phyloP scores from a whole-genome alignment of 2,888 invertebrate genomes.

The Dendrolimus pini region DNA sequence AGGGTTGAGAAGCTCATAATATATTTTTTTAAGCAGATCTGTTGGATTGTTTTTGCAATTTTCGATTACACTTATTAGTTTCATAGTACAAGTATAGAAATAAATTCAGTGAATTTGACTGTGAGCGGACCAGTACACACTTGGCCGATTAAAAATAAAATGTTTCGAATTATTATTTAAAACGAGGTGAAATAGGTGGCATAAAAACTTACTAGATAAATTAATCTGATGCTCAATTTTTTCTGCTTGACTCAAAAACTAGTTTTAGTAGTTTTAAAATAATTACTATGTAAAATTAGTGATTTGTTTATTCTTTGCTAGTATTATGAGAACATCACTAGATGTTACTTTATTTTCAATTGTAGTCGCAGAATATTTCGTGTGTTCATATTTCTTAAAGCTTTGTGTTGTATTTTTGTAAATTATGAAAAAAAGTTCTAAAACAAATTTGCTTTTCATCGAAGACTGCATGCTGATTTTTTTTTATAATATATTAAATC shows the following conservation, averaged over 20 bases:
- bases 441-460: conserved; percentile 33
- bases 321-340: conserved; percentile 38
- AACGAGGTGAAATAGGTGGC: conserved; percentile 57
- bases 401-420: not conserved
- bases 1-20: too few species aligned
- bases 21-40: too few species aligned
- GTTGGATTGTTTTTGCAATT: too few species aligned
- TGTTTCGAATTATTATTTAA: conserved; percentile 60
- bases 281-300: conserved; percentile 31
- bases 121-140: too few species aligned
- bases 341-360: conserved; percentile 34
- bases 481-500: conserved; percentile 2
- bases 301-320: conserved; percentile 49
- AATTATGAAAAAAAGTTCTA: not conserved
- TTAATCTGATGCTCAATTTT: conserved; percentile 68
- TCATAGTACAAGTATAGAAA: too few species aligned
- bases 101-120: too few species aligned
- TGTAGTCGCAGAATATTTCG: conserved; percentile 39
- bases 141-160: not conserved
- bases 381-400: not conserved
- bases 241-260: conserved; percentile 52
- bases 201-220: conserved; percentile 21
- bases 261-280: conserved; percentile 40
- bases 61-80: too few species aligned
- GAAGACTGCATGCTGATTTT: conserved; percentile 39